Percentiles rank a stretch among this genome's conserved stretches.
These are phyloP conservation scores for Micromesistius poutassou DNA, from an alignment of 2,797 vertebrate species.

Conservation along the genomic window DNA sequence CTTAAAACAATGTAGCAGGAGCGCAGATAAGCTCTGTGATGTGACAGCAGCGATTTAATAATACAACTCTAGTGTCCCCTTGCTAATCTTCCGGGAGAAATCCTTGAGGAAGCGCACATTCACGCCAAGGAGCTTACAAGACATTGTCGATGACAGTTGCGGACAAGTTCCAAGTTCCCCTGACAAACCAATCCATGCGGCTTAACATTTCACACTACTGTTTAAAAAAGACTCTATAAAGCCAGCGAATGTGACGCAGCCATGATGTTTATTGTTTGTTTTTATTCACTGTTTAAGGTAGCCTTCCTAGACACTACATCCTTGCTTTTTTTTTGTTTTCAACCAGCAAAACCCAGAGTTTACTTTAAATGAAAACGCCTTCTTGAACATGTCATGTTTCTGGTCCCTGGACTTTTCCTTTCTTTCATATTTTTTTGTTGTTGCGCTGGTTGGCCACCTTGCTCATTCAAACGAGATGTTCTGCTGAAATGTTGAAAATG, in stretches of 20 bases:
- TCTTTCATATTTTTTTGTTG: no score
- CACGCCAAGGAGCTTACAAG: neutral
- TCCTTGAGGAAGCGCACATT: neutral
- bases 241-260: neutral
- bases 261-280: neutral
- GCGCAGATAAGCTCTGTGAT: neutral
- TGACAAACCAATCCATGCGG: neutral
- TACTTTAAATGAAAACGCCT: conserved; percentile 2
- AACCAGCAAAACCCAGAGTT: neutral
- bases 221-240: neutral
- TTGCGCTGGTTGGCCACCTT: no score
- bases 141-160: neutral
- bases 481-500: no score
- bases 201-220: neutral
- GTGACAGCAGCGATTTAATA: neutral
- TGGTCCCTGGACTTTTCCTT: neutral
- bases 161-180: conserved; percentile 1
- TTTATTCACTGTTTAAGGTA: neutral
- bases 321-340: neutral
- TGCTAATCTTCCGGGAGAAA: neutral
- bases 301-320: neutral
- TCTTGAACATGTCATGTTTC: neutral
- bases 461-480: no score
- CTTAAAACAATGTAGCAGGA: neutral
- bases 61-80: neutral